phyloP scores from a whole-genome alignment of 2,113 vertebrate genomes.

The Chlorocebus sabaeus region DNA sequence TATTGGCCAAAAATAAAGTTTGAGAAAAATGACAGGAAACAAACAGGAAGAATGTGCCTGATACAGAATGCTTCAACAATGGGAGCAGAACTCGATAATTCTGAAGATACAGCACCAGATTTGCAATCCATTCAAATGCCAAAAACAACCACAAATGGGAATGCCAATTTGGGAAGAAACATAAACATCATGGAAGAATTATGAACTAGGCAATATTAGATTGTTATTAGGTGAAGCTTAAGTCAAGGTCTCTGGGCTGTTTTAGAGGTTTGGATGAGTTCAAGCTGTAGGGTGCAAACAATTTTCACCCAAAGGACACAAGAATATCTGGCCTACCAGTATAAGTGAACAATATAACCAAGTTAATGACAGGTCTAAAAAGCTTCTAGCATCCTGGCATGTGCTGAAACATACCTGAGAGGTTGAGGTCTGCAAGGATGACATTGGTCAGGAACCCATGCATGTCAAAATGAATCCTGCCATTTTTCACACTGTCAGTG shows the following conservation, averaged over 20 bases:
- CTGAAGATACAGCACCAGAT: neutral
- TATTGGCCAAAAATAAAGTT: neutral
- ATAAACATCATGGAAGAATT: neutral
- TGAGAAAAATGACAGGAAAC: neutral
- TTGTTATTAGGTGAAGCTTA: neutral
- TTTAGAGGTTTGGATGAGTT: neutral
- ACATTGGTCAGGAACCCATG: constrained; percentile 96
- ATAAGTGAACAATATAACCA: neutral
- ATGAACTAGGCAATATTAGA: neutral
- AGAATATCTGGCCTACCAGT: neutral
- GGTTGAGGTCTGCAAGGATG: constrained; percentile 94
- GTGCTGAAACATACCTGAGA: constrained; percentile 85
- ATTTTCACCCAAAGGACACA: neutral
- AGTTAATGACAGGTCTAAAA: neutral
- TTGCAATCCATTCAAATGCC: neutral
- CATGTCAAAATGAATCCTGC: constrained; percentile 97
- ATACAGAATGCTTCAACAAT: neutral
- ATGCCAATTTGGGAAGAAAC: neutral
- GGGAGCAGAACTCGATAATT: neutral
- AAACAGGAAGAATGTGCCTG: neutral
- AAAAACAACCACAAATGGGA: neutral
- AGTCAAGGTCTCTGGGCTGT: neutral
- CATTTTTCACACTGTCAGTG: constrained; percentile 95
- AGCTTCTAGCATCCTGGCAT: neutral
- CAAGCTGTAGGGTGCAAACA: neutral